Percentiles rank a stretch among this genome's conserved stretches.
Conservation (phyloP, 35 echinoderm and acorn worm genomes). For the Patiria miniata region DNA sequence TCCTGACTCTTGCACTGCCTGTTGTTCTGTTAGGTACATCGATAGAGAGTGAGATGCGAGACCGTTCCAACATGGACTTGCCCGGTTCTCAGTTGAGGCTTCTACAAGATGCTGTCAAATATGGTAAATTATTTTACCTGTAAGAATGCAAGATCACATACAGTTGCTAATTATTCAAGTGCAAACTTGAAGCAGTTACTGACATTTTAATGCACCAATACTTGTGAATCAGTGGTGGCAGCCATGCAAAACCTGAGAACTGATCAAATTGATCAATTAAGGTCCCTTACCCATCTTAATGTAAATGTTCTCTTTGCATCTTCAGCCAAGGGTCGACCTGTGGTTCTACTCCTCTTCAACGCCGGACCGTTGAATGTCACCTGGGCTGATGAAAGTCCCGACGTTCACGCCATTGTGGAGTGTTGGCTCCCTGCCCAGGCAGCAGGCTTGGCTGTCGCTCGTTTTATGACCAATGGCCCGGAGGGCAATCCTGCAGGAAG, state of each 20-base stretch:
- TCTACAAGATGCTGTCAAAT: conserved; percentile 63
- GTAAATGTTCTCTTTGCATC: background rate
- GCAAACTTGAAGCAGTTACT: too few species aligned
- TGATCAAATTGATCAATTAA: too few species aligned
- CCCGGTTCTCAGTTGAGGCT: conserved; percentile 63
- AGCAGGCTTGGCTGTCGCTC: conserved; percentile 53
- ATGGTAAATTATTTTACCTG: conserved; percentile 35
- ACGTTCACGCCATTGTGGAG: conserved; percentile 65
- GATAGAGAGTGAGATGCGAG: conserved; percentile 61
- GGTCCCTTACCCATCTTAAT: too few species aligned
- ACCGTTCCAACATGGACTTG: conserved; percentile 43
- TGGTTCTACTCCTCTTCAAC: conserved; percentile 78
- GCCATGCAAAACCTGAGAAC: too few species aligned
- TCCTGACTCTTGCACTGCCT: background rate
- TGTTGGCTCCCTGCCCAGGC: conserved; percentile 79
- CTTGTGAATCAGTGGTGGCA: too few species aligned
- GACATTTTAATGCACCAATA: too few species aligned
- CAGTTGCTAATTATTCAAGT: too few species aligned
- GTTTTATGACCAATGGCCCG: conserved; percentile 50
- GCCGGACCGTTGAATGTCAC: conserved; percentile 75
- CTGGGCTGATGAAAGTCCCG: conserved; percentile 35
- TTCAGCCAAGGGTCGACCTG: conserved; percentile 62
- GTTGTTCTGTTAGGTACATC: conserved; percentile 46
- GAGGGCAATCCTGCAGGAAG: conserved; percentile 52
- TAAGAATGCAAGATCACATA: too few species aligned